Percentiles rank a stretch among this genome's conserved stretches.
Evolutionary conservation across 2,888 invertebrate species (phyloP).

Genomic region (Tubiluchus corallicola): DNA sequence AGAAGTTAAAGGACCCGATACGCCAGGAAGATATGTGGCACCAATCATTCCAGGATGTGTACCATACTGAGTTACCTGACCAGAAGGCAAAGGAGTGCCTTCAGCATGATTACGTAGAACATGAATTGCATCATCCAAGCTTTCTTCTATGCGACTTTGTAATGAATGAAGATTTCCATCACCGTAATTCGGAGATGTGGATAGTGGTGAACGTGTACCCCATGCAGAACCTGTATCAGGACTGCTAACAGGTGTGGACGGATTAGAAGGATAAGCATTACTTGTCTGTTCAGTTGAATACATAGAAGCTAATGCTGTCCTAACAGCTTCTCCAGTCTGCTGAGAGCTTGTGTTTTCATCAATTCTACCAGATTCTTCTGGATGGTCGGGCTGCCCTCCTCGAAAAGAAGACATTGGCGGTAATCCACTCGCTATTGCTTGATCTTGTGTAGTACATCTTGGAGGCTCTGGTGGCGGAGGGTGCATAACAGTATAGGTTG

Average conservation of each 20-base stretch:
- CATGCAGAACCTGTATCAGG: slow-evolving; percentile 37
- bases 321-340: slow-evolving; percentile 36
- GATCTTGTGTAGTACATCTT: slow-evolving; percentile 32
- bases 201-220: slow-evolving; percentile 22
- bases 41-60: no score
- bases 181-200: slow-evolving; percentile 25
- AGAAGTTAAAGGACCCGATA: no score
- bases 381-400: slow-evolving; percentile 17
- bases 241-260: slow-evolving; percentile 82
- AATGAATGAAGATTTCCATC: slow-evolving; percentile 27
- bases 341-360: slow-evolving; percentile 13
- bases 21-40: no score
- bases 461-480: slow-evolving; percentile 17
- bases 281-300: slow-evolving; percentile 28
- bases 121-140: slow-evolving; percentile 84
- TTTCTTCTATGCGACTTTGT: slow-evolving; percentile 84
- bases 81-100: slow-evolving; percentile 46
- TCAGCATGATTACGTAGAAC: slow-evolving; percentile 85
- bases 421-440: slow-evolving; percentile 35
- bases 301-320: slow-evolving; percentile 44
- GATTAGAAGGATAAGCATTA: slow-evolving; percentile 49
- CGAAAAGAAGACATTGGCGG: slow-evolving; percentile 43
- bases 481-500: slow-evolving; percentile 25
- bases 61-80: no score
- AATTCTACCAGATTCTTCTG: slow-evolving; percentile 10